Conservation (phyloP, 2,888 invertebrate species). For the Podabrus alpinus region DNA sequence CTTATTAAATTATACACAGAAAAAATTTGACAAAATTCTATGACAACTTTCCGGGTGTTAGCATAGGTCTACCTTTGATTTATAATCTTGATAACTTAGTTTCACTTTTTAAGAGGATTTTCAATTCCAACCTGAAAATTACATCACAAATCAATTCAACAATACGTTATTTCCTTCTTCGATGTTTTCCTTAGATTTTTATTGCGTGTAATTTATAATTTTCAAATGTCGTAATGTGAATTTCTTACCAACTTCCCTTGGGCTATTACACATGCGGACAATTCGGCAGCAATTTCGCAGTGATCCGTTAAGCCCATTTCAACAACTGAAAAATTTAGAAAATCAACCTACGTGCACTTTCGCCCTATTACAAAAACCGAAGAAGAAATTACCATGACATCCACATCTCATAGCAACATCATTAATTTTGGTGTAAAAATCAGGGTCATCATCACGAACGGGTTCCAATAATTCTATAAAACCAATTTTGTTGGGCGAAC, state of each 20-base stretch:
- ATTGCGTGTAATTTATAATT: too few species aligned
- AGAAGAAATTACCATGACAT: constrained; percentile 41
- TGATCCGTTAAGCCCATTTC: neutral
- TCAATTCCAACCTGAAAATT: constrained; percentile 10
- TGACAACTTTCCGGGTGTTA: neutral
- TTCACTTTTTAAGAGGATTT: too few species aligned
- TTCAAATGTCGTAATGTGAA: too few species aligned
- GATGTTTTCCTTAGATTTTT: too few species aligned
- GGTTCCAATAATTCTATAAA: constrained; percentile 47
- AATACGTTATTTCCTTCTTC: too few species aligned
- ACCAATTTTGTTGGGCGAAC: constrained; percentile 34
- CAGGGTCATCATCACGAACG: constrained; percentile 49
- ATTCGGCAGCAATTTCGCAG: neutral
- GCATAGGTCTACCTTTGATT: too few species aligned
- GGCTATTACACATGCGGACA: neutral
- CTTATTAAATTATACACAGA: neutral
- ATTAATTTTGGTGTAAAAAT: constrained; percentile 49
- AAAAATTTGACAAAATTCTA: too few species aligned
- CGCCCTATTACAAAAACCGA: too few species aligned
- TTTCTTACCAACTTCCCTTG: neutral
- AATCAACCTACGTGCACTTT: neutral
- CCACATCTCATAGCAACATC: constrained; percentile 54
- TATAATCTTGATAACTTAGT: too few species aligned
- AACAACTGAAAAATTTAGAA: neutral
- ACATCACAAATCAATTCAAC: neutral